These are phyloP conservation scores for Latrodectus geometricus DNA, from an alignment of 1,140 invertebrate species.

Conservation along the genomic window DNA sequence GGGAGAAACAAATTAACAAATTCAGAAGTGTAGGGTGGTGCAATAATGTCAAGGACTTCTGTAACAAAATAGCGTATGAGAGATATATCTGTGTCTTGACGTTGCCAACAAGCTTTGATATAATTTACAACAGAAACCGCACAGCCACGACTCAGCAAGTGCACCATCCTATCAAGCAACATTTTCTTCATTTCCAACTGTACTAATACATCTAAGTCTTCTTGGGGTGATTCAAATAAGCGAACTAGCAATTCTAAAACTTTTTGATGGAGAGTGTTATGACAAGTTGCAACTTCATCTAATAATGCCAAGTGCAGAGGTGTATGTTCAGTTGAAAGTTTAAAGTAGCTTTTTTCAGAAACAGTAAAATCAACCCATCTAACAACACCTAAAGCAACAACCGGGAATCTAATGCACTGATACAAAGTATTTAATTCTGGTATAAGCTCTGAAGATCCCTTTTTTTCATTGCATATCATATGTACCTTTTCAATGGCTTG, in stretches of 20 bases:
- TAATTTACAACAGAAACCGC: constrained; percentile 96
- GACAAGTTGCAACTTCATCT: constrained; percentile 92
- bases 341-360: constrained; percentile 95
- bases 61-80: constrained; percentile 97
- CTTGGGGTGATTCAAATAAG: constrained; percentile 94
- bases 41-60: constrained; percentile 95
- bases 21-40: constrained; percentile 93
- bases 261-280: constrained; percentile 89
- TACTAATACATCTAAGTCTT: constrained; percentile 96
- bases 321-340: constrained; percentile 95
- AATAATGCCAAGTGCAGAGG: constrained; percentile 94
- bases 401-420: constrained; percentile 93
- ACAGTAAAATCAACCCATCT: constrained; percentile 95
- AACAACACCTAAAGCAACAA: constrained; percentile 90
- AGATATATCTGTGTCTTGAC: constrained; percentile 95
- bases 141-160: constrained; percentile 91
- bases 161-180: constrained; percentile 97
- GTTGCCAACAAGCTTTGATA: constrained; percentile 92
- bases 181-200: constrained; percentile 97
- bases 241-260: constrained; percentile 84
- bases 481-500: constrained; percentile 95
- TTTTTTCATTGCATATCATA: constrained; percentile 87
- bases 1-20: constrained; percentile 96
- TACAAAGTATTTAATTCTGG: constrained; percentile 91
- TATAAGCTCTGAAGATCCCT: constrained; percentile 91